A percentile compares a stretch with the other conserved stretches of the same genome.
Conservation (phyloP, 2,113 vertebrate genomes). For the Cynocephalus volans region DNA sequence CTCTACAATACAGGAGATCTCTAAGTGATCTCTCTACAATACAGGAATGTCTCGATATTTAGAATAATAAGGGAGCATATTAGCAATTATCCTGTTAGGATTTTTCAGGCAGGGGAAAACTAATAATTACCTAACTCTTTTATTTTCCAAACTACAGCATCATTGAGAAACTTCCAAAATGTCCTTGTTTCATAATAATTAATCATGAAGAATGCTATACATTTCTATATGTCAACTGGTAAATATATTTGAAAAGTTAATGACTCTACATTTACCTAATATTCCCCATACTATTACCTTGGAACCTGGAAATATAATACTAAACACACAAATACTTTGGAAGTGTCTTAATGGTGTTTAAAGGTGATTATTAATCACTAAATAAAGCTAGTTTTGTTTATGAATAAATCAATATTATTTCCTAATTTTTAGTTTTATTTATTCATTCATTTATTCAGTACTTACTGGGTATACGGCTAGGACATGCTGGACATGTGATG, state of each 20-base stretch:
- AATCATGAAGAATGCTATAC: conserved; percentile 57
- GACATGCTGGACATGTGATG: background rate
- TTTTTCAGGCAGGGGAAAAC: conserved; percentile 39
- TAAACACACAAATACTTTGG: background rate
- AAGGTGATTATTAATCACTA: background rate
- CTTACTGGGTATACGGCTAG: background rate
- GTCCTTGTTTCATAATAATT: conserved; percentile 57
- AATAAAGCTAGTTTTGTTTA: background rate
- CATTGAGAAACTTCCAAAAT: conserved; percentile 59
- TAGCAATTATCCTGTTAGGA: conserved; percentile 69
- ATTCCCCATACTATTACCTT: conserved; percentile 6
- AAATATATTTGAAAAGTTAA: conserved; percentile 69
- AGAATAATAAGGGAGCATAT: background rate
- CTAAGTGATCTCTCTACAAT: background rate
- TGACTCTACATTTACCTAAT: background rate
- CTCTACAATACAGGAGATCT: background rate
- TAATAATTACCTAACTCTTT: conserved; percentile 18
- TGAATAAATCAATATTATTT: background rate
- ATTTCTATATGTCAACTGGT: background rate
- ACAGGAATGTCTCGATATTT: conserved; percentile 50
- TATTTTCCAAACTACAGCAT: conserved; percentile 44
- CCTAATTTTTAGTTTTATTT: background rate
- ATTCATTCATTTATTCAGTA: background rate
- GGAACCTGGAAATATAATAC: background rate
- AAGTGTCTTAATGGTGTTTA: background rate